Evolutionary conservation across 2,113 vertebrate genomes (phyloP), one percentile per base, ranked within the genome.

Genomic region (Albula goreensis): DNA sequence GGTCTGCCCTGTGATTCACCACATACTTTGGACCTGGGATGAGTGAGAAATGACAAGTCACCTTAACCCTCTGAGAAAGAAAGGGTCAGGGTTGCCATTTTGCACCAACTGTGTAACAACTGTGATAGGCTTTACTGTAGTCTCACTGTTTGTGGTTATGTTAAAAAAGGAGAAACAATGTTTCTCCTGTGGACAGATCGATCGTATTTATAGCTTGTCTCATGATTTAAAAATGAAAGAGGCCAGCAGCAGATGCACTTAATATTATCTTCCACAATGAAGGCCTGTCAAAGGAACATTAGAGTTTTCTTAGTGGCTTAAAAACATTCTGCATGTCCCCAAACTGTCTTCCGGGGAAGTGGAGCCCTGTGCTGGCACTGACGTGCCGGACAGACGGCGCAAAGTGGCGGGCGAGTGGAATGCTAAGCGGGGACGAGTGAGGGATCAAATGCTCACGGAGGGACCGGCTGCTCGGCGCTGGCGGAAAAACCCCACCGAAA

Each of bases 291-390:
- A 74, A 10, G 70, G 70, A 31, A 74, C 70, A 2, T 74, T 8
- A 22, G 70, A 41, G 22, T 17, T 79, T 12, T 79, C 50, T 79
- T 79, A 79, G 12, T 17, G 41, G 41, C 12, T n/a, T 66, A 10
- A 74, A 74, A 74, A n/a, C 70, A 10, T n/a, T 74, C 70, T 74
- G 31, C 22, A 22, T 74, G n/a, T 74, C 70, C 70, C 70, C 70
- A 74, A 74, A 50, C 63, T 84, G 60, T 66, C 60, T 84, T 70
- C 52, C 77, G 41, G 77, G 25, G 70, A 78, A 6, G 31, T 52
- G 57, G 11, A 74, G 15, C 57, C 80, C 50, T 8, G 50, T 50
- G 41, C 60, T 31, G 22, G 17, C 25, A 60, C 50, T 31, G 79
- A 11, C 49, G 25, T 82, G 49, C 49, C n/a, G n/a, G 50, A 63